phyloP scores from a whole-genome alignment of 1,140 invertebrate genomes.

The Ectropis grisescens region DNA sequence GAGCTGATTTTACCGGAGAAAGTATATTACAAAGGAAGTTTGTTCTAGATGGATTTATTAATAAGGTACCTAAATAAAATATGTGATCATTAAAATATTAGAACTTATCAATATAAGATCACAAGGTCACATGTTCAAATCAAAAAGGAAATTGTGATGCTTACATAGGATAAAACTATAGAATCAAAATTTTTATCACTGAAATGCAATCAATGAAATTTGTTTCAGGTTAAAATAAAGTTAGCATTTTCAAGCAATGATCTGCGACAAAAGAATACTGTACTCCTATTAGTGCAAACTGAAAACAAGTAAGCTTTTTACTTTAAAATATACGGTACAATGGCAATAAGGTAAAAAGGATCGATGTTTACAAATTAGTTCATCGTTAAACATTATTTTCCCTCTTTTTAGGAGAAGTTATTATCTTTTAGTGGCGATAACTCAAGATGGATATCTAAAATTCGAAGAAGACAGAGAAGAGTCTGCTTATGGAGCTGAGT shows the following conservation, averaged over 20 bases:
- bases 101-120: too few species aligned
- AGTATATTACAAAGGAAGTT: slow-evolving; percentile 85
- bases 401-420: slow-evolving; percentile 78
- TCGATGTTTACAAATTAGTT: too few species aligned
- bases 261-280: slow-evolving; percentile 80
- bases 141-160: too few species aligned
- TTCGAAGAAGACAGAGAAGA: slow-evolving; percentile 88
- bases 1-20: slow-evolving; percentile 89
- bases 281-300: slow-evolving; percentile 83
- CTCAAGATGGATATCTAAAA: slow-evolving; percentile 84
- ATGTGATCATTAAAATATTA: too few species aligned
- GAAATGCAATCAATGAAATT: neutral
- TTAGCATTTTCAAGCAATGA: slow-evolving; percentile 87
- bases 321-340: neutral
- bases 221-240: slow-evolving; percentile 79
- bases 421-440: slow-evolving; percentile 85
- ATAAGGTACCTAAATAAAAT: slow-evolving; percentile 64
- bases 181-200: too few species aligned
- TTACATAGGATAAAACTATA: too few species aligned
- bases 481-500: slow-evolving; percentile 76
- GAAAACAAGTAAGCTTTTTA: slow-evolving; percentile 78
- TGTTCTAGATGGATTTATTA: slow-evolving; percentile 76
- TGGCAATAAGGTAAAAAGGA: too few species aligned
- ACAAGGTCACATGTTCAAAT: too few species aligned
- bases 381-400: neutral